Evolutionary conservation across 2,797 vertebrate genomes (phyloP).

Genomic region (Clarias laeviceps): DNA sequence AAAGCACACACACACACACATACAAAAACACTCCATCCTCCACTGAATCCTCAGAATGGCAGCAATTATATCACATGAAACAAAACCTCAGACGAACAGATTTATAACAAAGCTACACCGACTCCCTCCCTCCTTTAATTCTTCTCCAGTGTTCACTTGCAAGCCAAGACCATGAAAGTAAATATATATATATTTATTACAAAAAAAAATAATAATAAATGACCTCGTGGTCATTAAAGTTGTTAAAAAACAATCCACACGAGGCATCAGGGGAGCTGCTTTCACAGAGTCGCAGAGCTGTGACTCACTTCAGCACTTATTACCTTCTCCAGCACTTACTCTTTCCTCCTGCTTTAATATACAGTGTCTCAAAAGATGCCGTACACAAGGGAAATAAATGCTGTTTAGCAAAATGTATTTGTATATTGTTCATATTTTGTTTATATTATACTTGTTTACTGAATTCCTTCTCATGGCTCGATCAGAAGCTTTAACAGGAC

Average conservation of each 20-base stretch:
- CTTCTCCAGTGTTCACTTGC: not conserved
- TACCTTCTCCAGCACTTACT: not conserved
- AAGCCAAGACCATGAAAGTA: not conserved
- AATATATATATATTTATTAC: no score
- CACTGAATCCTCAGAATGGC: not conserved
- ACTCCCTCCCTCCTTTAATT: not conserved
- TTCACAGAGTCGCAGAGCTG: not conserved
- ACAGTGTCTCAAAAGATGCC: no score
- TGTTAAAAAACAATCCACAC: not conserved
- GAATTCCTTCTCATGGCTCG: no score
- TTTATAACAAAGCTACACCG: not conserved
- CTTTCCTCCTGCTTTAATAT: not conserved
- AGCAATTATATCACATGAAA: not conserved
- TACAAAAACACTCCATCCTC: no score
- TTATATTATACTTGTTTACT: no score
- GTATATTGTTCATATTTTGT: no score
- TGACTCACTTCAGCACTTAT: not conserved
- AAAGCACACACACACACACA: no score
- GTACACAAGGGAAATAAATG: no score
- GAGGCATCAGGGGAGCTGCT: not conserved
- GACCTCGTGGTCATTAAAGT: not conserved
- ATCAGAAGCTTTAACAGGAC: no score
- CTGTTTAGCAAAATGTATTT: no score
- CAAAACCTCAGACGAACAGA: no score
- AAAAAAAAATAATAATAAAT: no score